Conservation (phyloP, 2,797 vertebrate genomes). For the Lates japonicus region DNA sequence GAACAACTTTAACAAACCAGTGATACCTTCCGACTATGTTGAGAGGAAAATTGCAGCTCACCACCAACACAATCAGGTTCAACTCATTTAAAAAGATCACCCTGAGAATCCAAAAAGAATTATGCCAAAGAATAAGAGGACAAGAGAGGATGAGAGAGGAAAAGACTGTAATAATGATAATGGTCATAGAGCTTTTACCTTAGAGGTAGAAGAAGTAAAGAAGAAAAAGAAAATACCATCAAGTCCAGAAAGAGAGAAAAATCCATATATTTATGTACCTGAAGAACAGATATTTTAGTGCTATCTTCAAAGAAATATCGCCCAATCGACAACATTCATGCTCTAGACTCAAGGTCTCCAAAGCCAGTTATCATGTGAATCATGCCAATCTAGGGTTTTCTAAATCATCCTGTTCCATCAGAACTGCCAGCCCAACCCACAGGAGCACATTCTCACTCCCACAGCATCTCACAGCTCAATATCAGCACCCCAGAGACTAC, state of each 20-base stretch:
- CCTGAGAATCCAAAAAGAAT: not conserved
- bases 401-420: constrained; percentile 8
- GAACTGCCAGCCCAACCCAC: not conserved
- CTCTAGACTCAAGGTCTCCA: constrained; percentile 34
- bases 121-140: not conserved
- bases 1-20: not conserved
- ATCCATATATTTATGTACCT: not conserved
- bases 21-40: not conserved
- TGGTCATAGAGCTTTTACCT: not conserved
- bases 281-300: constrained; percentile 1
- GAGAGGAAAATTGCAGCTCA: constrained; percentile 30
- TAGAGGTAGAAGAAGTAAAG: not conserved
- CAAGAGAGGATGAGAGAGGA: not conserved
- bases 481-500: not conserved
- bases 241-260: not conserved
- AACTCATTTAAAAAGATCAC: constrained; percentile 12
- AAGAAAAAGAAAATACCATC: not conserved
- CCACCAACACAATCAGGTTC: constrained; percentile 12
- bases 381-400: constrained; percentile 38
- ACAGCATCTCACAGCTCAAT: not conserved
- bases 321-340: constrained; percentile 32
- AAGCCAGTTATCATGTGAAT: constrained; percentile 54
- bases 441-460: constrained; percentile 36
- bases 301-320: too few relatives aligned
- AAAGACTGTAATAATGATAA: constrained; percentile 9